Conservation (phyloP, 1,140 invertebrate species). For the Solenopsis fugax region DNA sequence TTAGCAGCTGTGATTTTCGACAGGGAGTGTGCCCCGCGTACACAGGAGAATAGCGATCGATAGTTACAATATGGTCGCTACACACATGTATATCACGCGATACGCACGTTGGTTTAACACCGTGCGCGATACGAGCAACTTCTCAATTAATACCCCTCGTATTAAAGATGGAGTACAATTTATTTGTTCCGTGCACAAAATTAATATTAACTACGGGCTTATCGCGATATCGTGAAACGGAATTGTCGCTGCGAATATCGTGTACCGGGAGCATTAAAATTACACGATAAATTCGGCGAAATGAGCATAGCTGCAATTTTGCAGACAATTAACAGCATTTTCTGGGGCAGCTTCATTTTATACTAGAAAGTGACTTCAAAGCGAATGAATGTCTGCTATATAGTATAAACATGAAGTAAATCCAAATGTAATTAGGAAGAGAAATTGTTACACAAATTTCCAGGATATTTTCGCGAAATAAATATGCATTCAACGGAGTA, state of each 20-base stretch:
- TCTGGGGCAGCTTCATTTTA: neutral
- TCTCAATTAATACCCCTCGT: neutral
- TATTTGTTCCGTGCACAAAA: neutral
- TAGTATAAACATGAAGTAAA: neutral
- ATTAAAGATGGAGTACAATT: constrained; percentile 17
- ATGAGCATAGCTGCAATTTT: constrained; percentile 19
- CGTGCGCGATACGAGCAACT: too few relatives aligned
- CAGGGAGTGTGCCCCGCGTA: neutral
- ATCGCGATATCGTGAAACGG: neutral
- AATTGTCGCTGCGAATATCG: neutral
- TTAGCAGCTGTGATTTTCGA: constrained; percentile 72
- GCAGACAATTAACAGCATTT: constrained; percentile 21
- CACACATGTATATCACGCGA: neutral
- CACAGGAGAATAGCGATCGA: constrained; percentile 20
- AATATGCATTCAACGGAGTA: neutral
- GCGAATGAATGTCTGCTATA: neutral
- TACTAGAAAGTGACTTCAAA: neutral
- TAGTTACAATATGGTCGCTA: constrained; percentile 17
- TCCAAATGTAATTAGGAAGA: constrained; percentile 22
- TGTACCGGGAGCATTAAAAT: constrained; percentile 7
- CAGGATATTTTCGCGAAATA: neutral
- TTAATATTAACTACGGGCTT: constrained; percentile 12
- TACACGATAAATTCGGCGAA: constrained; percentile 6
- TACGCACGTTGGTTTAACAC: constrained; percentile 7
- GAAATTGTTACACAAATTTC: neutral